A percentile compares a stretch with the other conserved stretches of the same genome.
Evolutionary conservation across 2,888 invertebrate genomes (phyloP).

Genomic region (Acleris sparsana): DNA sequence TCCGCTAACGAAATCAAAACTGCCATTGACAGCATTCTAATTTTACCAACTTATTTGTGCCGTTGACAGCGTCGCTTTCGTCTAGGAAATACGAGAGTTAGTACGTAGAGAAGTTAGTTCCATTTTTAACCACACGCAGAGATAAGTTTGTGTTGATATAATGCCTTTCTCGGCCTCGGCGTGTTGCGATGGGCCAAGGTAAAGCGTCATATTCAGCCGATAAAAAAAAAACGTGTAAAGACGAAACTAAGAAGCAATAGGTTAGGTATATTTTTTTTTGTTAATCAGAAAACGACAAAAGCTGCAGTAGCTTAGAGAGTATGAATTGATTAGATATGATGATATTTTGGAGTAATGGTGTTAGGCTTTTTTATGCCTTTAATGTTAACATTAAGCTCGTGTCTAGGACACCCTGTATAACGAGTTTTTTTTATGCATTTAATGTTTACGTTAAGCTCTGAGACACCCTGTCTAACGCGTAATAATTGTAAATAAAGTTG

Average conservation of each 20-base stretch:
- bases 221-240: slow-evolving; percentile 7
- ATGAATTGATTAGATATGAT: too few relatives aligned
- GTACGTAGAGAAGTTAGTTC: neutral
- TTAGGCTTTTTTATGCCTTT: too few relatives aligned
- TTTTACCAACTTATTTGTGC: slow-evolving; percentile 13
- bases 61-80: neutral
- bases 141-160: slow-evolving; percentile 21
- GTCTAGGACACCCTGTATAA: too few relatives aligned
- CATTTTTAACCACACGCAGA: slow-evolving; percentile 1
- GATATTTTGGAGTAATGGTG: too few relatives aligned
- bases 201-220: slow-evolving; percentile 6
- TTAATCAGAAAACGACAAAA: too few relatives aligned
- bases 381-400: too few relatives aligned
- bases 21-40: slow-evolving; percentile 22
- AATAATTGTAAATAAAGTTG: too few relatives aligned
- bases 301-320: too few relatives aligned
- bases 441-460: too few relatives aligned
- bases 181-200: slow-evolving; percentile 34
- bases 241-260: neutral
- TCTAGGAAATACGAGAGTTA: neutral
- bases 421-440: too few relatives aligned
- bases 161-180: slow-evolving; percentile 34
- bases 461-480: too few relatives aligned
- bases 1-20: slow-evolving; percentile 25
- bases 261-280: too few relatives aligned